A percentile compares a stretch with the other conserved stretches of the same genome.
phyloP scores from a whole-genome alignment of 2,888 invertebrate species.

The Dryobotodes eremita region DNA sequence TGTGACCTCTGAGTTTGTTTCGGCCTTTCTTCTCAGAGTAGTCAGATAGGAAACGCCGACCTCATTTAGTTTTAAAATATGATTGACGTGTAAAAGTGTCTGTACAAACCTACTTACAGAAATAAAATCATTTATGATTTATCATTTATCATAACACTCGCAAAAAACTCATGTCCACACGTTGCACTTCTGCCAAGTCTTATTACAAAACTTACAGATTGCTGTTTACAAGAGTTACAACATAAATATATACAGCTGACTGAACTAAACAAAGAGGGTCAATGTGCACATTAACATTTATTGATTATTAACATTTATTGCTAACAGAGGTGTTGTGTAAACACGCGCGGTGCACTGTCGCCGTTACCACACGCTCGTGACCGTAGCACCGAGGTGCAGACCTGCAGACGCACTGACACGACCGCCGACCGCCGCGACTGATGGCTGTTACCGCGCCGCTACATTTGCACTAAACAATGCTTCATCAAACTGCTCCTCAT shows the following conservation, averaged over 20 bases:
- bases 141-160: too few relatives aligned
- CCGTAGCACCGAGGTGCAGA: neutral
- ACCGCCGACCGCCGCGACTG: neutral
- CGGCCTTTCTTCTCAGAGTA: too few relatives aligned
- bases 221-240: slow-evolving; percentile 17
- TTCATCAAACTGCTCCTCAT: slow-evolving; percentile 17
- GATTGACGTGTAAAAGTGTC: too few relatives aligned
- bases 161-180: neutral
- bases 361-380: neutral
- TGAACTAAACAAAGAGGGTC: slow-evolving; percentile 26
- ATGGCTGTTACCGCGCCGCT: neutral
- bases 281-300: slow-evolving; percentile 13
- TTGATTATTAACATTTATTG: slow-evolving; percentile 15
- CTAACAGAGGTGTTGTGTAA: slow-evolving; percentile 38
- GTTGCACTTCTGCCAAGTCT: slow-evolving; percentile 43
- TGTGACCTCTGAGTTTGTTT: too few relatives aligned
- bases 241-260: slow-evolving; percentile 9
- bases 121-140: too few relatives aligned
- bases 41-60: too few relatives aligned
- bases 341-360: neutral
- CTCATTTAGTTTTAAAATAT: too few relatives aligned
- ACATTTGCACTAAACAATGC: slow-evolving; percentile 21
- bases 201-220: slow-evolving; percentile 22
- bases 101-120: too few relatives aligned
- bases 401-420: neutral